Percentiles rank a stretch among this genome's conserved stretches.
Conservation (phyloP, 2,797 vertebrate genomes). For the Oryzias dopingdopingensis region DNA sequence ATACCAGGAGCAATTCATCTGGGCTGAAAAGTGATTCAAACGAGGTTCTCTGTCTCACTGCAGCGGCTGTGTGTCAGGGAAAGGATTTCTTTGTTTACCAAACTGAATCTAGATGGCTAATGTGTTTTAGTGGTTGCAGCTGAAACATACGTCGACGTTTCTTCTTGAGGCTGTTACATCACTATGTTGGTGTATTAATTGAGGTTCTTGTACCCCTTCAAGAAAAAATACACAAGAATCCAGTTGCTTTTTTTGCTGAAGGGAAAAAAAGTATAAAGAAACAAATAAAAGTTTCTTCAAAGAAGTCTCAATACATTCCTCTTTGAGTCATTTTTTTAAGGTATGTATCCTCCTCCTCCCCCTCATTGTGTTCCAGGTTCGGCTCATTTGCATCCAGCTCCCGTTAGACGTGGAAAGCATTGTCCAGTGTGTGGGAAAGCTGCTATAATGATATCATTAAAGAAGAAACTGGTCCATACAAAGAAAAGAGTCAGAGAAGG, state of each 20-base stretch:
- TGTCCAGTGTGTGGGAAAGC: constrained; percentile 53
- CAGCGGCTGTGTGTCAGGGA: constrained; percentile 23
- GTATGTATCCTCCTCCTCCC: constrained; percentile 26
- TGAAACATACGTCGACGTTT: neutral
- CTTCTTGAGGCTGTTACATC: neutral
- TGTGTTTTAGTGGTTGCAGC: neutral
- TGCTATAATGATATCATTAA: constrained; percentile 73
- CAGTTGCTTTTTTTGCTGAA: neutral
- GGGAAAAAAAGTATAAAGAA: neutral
- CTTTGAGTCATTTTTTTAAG: constrained; percentile 43
- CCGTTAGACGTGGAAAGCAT: constrained; percentile 46
- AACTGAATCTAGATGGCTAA: constrained; percentile 32
- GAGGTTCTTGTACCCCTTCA: constrained; percentile 4
- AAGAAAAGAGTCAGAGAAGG: constrained; percentile 51
- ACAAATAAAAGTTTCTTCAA: neutral
- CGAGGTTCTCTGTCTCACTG: constrained; percentile 48
- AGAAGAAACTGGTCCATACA: constrained; percentile 53
- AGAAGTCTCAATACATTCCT: neutral
- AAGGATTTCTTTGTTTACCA: constrained; percentile 20
- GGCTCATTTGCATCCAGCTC: constrained; percentile 58
- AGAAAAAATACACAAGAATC: constrained; percentile 2
- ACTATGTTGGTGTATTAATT: constrained; percentile 3
- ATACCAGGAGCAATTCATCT: constrained; percentile 70
- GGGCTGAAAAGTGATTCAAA: constrained; percentile 70
- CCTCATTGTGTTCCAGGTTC: constrained; percentile 51